A percentile compares a stretch with the other conserved stretches of the same genome.
Evolutionary conservation across 2,113 vertebrate species (phyloP).

Genomic region (Eulemur macaco): DNA sequence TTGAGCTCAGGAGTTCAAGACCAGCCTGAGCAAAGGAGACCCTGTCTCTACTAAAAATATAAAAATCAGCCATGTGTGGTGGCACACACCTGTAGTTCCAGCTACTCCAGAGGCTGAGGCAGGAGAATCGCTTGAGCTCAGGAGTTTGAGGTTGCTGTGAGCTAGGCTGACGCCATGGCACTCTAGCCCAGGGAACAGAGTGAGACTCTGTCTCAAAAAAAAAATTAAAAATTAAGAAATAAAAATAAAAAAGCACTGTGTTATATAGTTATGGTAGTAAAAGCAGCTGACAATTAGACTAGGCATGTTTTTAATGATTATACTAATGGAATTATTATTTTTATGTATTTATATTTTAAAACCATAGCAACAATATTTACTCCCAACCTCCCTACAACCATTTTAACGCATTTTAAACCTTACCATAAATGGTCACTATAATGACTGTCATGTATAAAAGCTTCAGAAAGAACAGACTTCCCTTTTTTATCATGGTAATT

Average conservation of each 20-base stretch:
- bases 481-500: slow-evolving; percentile 1
- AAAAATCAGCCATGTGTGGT: too few species aligned
- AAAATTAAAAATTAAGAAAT: too few species aligned
- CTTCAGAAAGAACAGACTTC: slow-evolving; percentile 24
- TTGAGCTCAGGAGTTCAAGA: too few species aligned
- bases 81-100: too few species aligned
- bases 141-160: too few species aligned
- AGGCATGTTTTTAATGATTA: slow-evolving; percentile 9
- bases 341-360: slow-evolving; percentile 34
- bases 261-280: slow-evolving; percentile 4
- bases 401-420: slow-evolving; percentile 4
- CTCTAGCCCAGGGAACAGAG: too few species aligned
- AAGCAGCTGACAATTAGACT: neutral
- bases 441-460: neutral
- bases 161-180: too few species aligned
- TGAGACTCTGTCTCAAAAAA: too few species aligned
- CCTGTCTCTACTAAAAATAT: too few species aligned
- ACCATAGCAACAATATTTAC: slow-evolving; percentile 20
- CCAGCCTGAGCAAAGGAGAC: too few species aligned
- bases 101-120: too few species aligned
- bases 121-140: too few species aligned
- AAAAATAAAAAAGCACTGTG: neutral
- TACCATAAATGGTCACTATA: neutral
- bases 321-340: slow-evolving; percentile 11
- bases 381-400: neutral